phyloP scores from a whole-genome alignment of 2,113 vertebrate genomes.

The Arvicanthis niloticus region DNA sequence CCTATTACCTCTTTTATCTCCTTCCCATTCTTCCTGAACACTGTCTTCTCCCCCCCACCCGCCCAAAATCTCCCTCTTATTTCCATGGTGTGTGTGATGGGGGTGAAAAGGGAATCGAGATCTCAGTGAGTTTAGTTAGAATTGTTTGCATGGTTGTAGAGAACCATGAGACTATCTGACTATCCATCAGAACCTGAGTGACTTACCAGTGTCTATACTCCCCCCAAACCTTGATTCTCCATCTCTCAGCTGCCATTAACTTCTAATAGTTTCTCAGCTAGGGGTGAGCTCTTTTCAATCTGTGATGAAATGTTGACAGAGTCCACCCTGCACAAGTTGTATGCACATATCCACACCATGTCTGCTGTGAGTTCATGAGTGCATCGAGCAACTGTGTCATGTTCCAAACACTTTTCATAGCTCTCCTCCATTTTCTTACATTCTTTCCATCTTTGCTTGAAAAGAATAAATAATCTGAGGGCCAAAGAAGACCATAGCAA shows the following conservation, averaged over 20 bases:
- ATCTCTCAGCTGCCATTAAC: neutral
- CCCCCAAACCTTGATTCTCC: neutral
- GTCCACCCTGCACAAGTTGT: neutral
- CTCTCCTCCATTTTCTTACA: neutral
- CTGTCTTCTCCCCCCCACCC: neutral
- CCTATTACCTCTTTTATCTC: neutral
- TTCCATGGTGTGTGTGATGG: neutral
- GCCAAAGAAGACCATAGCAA: neutral
- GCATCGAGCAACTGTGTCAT: neutral
- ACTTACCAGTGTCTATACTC: neutral
- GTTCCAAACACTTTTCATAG: neutral
- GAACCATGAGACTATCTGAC: no score
- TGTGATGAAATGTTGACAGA: neutral
- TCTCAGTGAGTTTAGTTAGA: neutral
- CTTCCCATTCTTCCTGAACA: neutral
- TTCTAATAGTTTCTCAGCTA: neutral
- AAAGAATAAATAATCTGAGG: conserved; percentile 18
- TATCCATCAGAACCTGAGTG: neutral
- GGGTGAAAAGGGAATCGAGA: no score
- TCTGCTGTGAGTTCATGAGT: neutral
- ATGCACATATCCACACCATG: neutral
- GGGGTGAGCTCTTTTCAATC: neutral
- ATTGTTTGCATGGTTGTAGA: neutral
- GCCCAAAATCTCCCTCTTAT: neutral
- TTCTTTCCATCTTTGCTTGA: conserved; percentile 32